phyloP scores from a whole-genome alignment of 2,797 vertebrate genomes.

The Pteropus rufus region DNA sequence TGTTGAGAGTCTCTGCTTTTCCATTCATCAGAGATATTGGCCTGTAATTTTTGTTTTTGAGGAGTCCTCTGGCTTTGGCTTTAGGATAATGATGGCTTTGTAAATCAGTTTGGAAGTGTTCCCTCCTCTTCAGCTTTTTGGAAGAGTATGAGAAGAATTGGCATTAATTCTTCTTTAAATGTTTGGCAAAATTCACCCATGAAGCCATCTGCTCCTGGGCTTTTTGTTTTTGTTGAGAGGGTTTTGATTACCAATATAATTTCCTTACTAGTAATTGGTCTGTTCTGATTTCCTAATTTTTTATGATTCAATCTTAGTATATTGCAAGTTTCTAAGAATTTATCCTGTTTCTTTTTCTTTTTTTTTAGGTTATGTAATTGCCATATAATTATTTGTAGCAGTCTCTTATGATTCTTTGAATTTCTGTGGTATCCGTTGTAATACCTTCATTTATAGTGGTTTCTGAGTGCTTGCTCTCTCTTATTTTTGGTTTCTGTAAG shows the following conservation, averaged over 20 bases:
- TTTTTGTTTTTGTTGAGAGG: neutral
- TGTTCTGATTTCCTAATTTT: neutral
- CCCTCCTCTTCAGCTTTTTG: neutral
- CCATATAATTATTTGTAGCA: neutral
- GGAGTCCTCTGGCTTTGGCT: neutral
- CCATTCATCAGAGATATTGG: neutral
- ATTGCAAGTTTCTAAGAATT: neutral
- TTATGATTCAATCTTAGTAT: neutral
- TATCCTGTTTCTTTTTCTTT: neutral
- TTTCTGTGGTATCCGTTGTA: neutral
- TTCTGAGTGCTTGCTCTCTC: neutral
- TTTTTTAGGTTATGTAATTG: neutral
- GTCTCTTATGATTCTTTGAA: neutral
- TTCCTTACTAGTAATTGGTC: neutral
- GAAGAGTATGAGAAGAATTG: neutral
- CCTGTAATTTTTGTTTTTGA: neutral
- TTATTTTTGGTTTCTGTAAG: neutral
- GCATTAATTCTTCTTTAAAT: no score
- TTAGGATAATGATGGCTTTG: neutral
- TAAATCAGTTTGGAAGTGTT: neutral
- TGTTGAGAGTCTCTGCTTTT: neutral
- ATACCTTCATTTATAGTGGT: neutral
- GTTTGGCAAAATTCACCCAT: neutral
- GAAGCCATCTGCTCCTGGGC: neutral
- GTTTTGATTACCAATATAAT: neutral